Evolutionary conservation across 1,140 invertebrate species (phyloP).

Genomic region (silkworm (Bombyx mori)): DNA sequence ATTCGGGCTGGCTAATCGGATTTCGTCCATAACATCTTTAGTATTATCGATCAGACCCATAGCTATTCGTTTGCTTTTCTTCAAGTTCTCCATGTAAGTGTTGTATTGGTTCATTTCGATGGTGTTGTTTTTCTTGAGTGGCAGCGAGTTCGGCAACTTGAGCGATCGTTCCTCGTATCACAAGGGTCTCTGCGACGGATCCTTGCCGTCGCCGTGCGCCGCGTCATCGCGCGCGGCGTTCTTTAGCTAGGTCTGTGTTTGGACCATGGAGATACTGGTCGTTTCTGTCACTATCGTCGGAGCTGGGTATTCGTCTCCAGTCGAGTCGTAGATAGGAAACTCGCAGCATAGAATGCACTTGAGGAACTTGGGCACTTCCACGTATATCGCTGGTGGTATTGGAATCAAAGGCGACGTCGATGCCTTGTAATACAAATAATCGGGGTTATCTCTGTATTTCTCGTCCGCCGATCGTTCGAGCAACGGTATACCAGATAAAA

Average conservation of each 20-base stretch:
- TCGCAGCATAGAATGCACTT: conserved; percentile 90
- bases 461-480: conserved; percentile 89
- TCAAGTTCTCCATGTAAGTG: conserved; percentile 59
- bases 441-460: conserved; percentile 85
- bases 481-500: conserved; percentile 88
- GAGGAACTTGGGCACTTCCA: conserved; percentile 83
- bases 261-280: conserved; percentile 80
- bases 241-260: conserved; percentile 84
- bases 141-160: conserved; percentile 59
- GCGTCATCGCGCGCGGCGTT: conserved; percentile 70
- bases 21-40: conserved; percentile 45
- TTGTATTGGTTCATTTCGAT: conserved; percentile 63
- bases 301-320: conserved; percentile 76
- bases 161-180: conserved; percentile 60
- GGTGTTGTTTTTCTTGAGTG: conserved; percentile 61
- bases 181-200: conserved; percentile 47
- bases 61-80: conserved; percentile 47
- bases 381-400: conserved; percentile 86
- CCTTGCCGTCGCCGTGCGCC: conserved; percentile 34
- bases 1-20: conserved; percentile 22
- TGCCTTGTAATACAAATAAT: conserved; percentile 89
- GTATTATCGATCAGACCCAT: conserved; percentile 56
- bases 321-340: conserved; percentile 86
- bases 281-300: conserved; percentile 80
- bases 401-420: conserved; percentile 90